phyloP scores from a whole-genome alignment of 2,888 invertebrate species.

The Artemia sinica region DNA sequence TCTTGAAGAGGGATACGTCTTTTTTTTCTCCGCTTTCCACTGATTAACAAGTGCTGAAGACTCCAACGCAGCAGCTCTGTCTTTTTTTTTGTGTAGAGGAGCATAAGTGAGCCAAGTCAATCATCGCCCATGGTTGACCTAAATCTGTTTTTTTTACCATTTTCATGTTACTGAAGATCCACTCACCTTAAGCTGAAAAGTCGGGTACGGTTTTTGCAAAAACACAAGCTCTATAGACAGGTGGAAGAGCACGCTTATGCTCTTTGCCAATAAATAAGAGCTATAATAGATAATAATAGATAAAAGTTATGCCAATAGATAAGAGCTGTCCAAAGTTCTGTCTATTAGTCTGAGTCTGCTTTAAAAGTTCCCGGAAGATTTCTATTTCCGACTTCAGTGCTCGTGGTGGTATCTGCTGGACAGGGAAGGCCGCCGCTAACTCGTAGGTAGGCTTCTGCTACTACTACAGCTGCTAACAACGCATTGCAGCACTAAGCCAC shows the following conservation, averaged over 20 bases:
- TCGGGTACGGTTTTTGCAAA: neutral
- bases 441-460: no score
- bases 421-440: no score
- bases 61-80: neutral
- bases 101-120: constrained; percentile 8
- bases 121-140: constrained; percentile 12
- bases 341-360: constrained; percentile 6
- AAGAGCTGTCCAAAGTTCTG: constrained; percentile 1
- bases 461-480: no score
- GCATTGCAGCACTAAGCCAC: no score
- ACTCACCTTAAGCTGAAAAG: neutral
- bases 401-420: neutral
- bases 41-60: no score
- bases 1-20: no score
- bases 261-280: neutral
- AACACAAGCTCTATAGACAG: no score
- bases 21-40: no score
- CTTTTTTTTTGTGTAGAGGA: neutral
- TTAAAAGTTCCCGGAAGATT: neutral
- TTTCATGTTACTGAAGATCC: neutral
- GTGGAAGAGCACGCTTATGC: no score
- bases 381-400: constrained; percentile 4
- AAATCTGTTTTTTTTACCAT: neutral
- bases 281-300: neutral
- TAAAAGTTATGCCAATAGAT: neutral